Percentiles rank a stretch among this genome's conserved stretches.
These are phyloP conservation scores for Caenorhabditis sp. DNA, from an alignment of 2,888 invertebrate species.

Conservation along the genomic window DNA sequence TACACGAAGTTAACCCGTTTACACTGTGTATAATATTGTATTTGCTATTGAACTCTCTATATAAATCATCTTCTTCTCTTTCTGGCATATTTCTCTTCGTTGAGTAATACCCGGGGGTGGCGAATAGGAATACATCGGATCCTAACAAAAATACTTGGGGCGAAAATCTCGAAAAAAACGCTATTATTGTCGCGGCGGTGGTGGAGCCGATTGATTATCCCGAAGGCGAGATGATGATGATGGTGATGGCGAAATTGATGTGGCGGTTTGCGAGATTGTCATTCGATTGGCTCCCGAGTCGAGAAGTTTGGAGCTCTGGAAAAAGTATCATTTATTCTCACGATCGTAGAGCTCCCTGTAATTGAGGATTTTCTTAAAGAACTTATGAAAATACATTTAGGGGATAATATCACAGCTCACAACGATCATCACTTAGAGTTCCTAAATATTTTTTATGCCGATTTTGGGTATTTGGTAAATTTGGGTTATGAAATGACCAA, in stretches of 20 bases:
- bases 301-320: constrained; percentile 2
- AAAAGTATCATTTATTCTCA: not conserved
- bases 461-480: too few species aligned
- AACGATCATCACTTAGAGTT: too few species aligned
- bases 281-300: constrained; percentile 9
- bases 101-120: not conserved
- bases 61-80: not conserved
- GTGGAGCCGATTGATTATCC: constrained; percentile 41
- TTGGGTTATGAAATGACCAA: too few species aligned
- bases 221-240: constrained; percentile 28
- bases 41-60: not conserved
- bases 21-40: not conserved
- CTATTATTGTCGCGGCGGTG: constrained; percentile 11
- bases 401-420: too few species aligned
- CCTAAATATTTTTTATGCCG: too few species aligned
- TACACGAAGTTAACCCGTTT: not conserved
- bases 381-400: too few species aligned
- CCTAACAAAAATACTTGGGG: not conserved
- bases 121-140: not conserved
- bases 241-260: constrained; percentile 16
- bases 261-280: constrained; percentile 27
- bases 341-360: too few species aligned
- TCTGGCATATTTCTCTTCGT: not conserved
- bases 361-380: not conserved
- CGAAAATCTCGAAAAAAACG: not conserved